Base-by-base conservation (phyloP, 2,797 vertebrate species). In the Eulemur mongoz region DNA sequence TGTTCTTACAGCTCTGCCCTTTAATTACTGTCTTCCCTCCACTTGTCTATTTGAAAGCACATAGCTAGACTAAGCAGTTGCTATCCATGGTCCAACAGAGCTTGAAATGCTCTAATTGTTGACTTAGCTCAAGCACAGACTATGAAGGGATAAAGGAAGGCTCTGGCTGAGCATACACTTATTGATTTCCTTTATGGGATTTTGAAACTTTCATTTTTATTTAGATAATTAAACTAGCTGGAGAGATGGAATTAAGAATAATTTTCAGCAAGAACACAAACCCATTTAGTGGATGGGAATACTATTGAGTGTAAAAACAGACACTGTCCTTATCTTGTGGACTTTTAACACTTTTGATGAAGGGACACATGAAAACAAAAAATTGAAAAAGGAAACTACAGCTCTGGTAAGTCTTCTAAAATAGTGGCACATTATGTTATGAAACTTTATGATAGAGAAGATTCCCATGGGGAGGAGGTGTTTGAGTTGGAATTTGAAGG, bases 151-250 rank as follows among this genome's bases (percentile, higher is more conserved):
- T 85, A 35, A 12, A 84, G 1, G 3, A 43, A 11, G 11, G 8
- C 52, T 73, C 35, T 18, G 48, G 23, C 32, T 65, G 38, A 67
- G 30, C 7, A 54, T 52, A 5, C n/a, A 57, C 4, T 73, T 76
- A 78, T 12, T 92, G 18, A 70, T 32, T 96, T 6, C 52, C 76
- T 54, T 73, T 48, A 76, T 23, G 14, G 27, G 2, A 52, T 72
- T 86, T 94, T 43, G 54, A 69, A 76, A 23, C 20, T 63, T 88
- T 82, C 5, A n/a, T 38, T 83, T 87, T 83, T 76, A 70, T 70
- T 57, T 72, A 57, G 27, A 25, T 15, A 93, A 43, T 43, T 40
- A 45, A 84, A 73, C 67, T n/a, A 93, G 13, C 61, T 69, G 82
- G 9, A 72, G 22, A 75, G 13, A 73, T n/a, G 4, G 0, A 87